Evolutionary conservation across 2,113 vertebrate species (phyloP), one percentile per base, ranked within the genome.

Genomic region (Tragelaphus strepsiceros): DNA sequence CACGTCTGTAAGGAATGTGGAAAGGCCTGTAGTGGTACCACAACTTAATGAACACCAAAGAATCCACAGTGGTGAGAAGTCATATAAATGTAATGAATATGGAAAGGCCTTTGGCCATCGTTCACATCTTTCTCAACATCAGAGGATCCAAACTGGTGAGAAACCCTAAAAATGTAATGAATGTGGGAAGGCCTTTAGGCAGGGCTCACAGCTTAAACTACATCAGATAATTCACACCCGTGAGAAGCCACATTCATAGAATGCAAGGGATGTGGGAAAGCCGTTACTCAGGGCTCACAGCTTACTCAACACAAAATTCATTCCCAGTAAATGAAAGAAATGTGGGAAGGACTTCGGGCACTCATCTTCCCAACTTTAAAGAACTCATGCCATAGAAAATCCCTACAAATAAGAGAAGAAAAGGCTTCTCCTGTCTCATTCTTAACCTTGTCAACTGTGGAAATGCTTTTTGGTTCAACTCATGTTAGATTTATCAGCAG

Each of bases 11-110:
- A 74, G 62, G 91, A 49, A 71, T 53, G 43, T 77, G n/a, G 43
- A 24, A 90, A 90, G 64, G 46, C 39, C 22, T 77, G 54, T 77
- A 93, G 14, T 0, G 16, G 32, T 32, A 58, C 54, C 32, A n/a
- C n/a, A 85, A 3, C 62, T 96, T 54, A 51, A 17, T 35, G 51
- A 46, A 4, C 82, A 95, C 56, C 85, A 93, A 28, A 64, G 80
- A 58, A 64, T 64, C 30, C 97, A 88, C 26, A 61, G 67, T 7
- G 59, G 89, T 61, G 95, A 87, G 91, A 97, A 97, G 39, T n/a
- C 80, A 4, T 64, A 71, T 54, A 49, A 46, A 22, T 88, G 90
- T 53, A 24, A 39, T 26, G 43, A 56, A 39, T 93, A 83, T 21
- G 90, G 74, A 26, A 90, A 96, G 62, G 71, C 88, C 51, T 96